Evolutionary conservation across 1,140 invertebrate species (phyloP), one percentile per base, ranked within the genome.

Genomic region (Amphibalanus amphitrite): DNA sequence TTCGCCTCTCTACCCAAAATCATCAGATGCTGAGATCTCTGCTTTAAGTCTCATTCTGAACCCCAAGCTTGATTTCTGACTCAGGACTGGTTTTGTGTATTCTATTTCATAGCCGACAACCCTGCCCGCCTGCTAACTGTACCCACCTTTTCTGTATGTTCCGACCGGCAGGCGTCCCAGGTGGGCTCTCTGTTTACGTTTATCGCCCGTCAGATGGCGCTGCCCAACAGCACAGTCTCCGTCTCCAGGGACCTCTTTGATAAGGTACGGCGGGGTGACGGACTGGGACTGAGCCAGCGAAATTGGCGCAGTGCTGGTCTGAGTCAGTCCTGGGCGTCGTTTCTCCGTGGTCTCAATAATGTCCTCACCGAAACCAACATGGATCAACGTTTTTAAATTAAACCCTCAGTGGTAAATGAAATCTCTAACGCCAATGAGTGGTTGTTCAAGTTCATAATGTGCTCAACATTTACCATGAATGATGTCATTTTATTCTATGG

Each of bases 121-220:
- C 47, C 47, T 59, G 13, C 47, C 47, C 13, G 25, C 13, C 47
- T n/a, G n/a, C n/a, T n/a, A n/a, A n/a, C n/a, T n/a, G n/a, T n/a
- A n/a, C 33, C 4, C 4, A 38, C 4, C 33, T 38, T 38, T 38
- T 15, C 33, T 38, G 4, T 15, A 15, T 38, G 33, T 38, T 28
- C 65, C 8, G 26, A 23, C 20, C 28, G 65, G 8, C 28, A 67
- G 65, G 78, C 81, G 6, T 81, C 83, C 25, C 83, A 90, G 71
- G 82, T 89, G 73, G 83, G 84, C 28, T 84, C 86, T n/a, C 82
- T 91, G 70, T 91, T 90, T 75, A 87, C 85, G 64, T 91, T 90
- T 76, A 84, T 91, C 40, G 84, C 88, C 47, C 80, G 85, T n/a
- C 86, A 89, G 79, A 84, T 89, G 76, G 82, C 82, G 3, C 80